Evolutionary conservation across 35 echinoderm and acorn worm species (phyloP), one percentile per base, ranked within the genome.

Genomic region (Apostichopus japonicus): DNA sequence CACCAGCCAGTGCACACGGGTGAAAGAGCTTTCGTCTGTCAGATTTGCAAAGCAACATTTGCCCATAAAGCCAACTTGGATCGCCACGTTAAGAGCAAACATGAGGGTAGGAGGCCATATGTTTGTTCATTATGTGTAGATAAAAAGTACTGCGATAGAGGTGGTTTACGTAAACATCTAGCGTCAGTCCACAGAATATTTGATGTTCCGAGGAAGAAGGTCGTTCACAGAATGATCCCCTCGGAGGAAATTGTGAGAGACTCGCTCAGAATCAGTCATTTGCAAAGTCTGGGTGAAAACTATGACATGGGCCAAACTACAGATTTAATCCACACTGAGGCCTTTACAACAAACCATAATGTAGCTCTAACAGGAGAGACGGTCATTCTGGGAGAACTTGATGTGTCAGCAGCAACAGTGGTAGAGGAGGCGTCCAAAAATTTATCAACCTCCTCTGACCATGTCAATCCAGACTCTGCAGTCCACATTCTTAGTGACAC

Each of bases 1-100:
- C 90, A 91, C 55, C 77, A 91, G 51, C 90, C 90, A 53, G 90
- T 91, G 15, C 90, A 91, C 72, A 91, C 90, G 11, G 90, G 90
- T 9, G 90, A 61, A 79, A 77, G 90, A 79, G 90, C 90, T 14
- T 91, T 78, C 23, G 24, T 77, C 25, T 91, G 90, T 72, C 24
- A 51, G 19, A 77, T 79, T 33, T 91, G 90, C 23, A 15, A 67
- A 44, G 90, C 54, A 21, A 91, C 51, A 3, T 91, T 91, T 63
- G 77, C 90, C 7, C 90, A 91, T 22, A 79, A 91, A 58, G 90
- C 90, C 56, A 91, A 91, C 52, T 67, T 77, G 10, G 90, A 77
- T 57, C 71, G 90, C 11, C 90, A 91, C 76, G 25, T 91, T 6
- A 77, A 58, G 24, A 91, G 90, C 77, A 91, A 91, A 58, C 90